Conservation (phyloP, 2,797 vertebrate genomes). For the Antennarius maculatus region DNA sequence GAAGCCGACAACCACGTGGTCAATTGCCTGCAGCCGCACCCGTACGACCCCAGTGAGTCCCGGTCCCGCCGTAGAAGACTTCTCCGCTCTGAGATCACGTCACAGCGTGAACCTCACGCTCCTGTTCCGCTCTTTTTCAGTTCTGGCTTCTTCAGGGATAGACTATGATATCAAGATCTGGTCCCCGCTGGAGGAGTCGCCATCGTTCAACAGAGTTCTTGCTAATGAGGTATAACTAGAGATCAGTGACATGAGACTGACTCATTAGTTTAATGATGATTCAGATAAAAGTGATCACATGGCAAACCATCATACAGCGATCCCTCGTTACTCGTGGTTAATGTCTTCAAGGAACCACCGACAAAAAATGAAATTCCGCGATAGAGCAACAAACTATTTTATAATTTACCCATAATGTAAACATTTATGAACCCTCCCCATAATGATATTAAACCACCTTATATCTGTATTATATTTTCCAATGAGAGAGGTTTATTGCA, state of each 20-base stretch:
- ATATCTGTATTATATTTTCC: too few relatives aligned
- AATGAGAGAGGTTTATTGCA: too few relatives aligned
- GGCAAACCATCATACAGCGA: too few relatives aligned
- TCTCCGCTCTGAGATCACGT: not conserved
- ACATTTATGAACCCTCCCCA: too few relatives aligned
- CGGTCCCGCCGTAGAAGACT: not conserved
- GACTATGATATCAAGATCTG: constrained; percentile 99
- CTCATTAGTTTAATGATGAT: not conserved
- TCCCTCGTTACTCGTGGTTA: too few relatives aligned
- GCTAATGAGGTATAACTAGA: constrained; percentile 88
- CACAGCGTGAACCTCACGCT: constrained; percentile 16
- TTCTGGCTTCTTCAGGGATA: constrained; percentile 97
- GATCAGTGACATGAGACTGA: not conserved
- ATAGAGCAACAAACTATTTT: too few relatives aligned
- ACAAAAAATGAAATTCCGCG: too few relatives aligned
- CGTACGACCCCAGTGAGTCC: constrained; percentile 95
- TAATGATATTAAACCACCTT: too few relatives aligned
- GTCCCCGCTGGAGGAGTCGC: constrained; percentile 92
- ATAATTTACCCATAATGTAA: too few relatives aligned
- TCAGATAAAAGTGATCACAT: not conserved
- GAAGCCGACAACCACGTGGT: constrained; percentile 99
- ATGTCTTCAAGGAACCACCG: too few relatives aligned
- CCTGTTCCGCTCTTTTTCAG: constrained; percentile 73
- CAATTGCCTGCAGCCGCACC: constrained; percentile 98
- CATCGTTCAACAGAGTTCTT: constrained; percentile 94